Evolutionary conservation across 2,113 vertebrate genomes (phyloP).

Genomic region (Thunnus thynnus): DNA sequence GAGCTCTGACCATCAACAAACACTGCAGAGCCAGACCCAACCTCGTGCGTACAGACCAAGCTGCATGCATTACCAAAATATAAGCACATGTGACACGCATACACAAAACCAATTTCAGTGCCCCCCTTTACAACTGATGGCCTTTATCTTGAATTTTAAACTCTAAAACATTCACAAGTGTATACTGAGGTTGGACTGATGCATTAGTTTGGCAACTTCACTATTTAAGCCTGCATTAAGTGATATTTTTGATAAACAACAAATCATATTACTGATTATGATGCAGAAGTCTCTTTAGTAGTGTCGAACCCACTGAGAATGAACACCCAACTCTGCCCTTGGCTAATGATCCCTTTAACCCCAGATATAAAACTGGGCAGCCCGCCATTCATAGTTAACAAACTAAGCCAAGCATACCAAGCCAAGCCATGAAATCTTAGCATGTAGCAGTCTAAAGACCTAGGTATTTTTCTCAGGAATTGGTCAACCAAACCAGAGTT

Average conservation of each 20-base stretch:
- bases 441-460: background rate
- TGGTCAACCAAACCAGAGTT: background rate
- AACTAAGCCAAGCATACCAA: background rate
- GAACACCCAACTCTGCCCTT: background rate
- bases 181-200: constrained; percentile 37
- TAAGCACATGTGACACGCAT: constrained; percentile 21
- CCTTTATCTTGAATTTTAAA: background rate
- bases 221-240: constrained; percentile 21
- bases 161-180: constrained; percentile 13
- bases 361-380: background rate
- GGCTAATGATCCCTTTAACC: background rate
- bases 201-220: constrained; percentile 34
- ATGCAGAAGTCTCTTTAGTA: background rate
- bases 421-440: background rate
- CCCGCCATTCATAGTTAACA: constrained; percentile 4
- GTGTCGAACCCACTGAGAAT: background rate
- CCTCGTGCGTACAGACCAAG: constrained; percentile 30
- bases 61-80: constrained; percentile 56
- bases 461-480: background rate
- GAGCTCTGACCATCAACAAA: constrained; percentile 15
- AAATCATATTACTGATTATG: background rate
- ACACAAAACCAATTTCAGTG: constrained; percentile 35
- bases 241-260: background rate
- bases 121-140: background rate
- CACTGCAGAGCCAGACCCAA: constrained; percentile 8